Evolutionary conservation across 2,113 vertebrate species (phyloP), one percentile per base, ranked within the genome.

Genomic region (Pimephales promelas): DNA sequence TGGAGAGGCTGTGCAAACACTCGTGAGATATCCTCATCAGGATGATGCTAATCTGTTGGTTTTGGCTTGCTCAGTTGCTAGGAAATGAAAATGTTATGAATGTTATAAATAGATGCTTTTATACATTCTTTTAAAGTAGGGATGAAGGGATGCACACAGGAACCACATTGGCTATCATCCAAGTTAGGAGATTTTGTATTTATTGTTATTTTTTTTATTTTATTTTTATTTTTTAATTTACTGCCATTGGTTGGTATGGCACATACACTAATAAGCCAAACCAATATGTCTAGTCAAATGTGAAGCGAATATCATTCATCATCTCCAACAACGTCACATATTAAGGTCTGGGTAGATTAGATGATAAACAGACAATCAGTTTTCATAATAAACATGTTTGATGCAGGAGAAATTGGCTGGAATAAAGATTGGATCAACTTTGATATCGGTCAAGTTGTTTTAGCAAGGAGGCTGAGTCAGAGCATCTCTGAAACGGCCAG

Each of bases 31-130:
- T 80, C 52, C 59, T 80, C 57, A 83, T 85, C 71, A 79, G 75
- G 52, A 47, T 74, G 80, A 82, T 84, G 9, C 52, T 70, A 80
- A 83, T 80, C 76, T 85, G 80, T 85, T 66, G 61, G 72, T 61
- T 36, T 79, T 84, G 74, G 64, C 68, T 54, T 31, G n/a, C 36
- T 72, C 64, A 9, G 43, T 73, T 73, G 72, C 81, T 85, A 54
- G 79, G 79, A 81, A 56, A 81, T 54, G 49, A 49, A 28, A 54
- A 43, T 49, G 59, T 28, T 28, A 28, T 28, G 2, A 28, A 1
- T 28, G 28, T 28, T 28, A 28, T 28, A 28, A 28, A 28, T 28
- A 36, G 31, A 66, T 66, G 31, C 31, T 66, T 66, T 66, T 66
- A 34, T 36, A 20, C 31, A 66, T 36, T 16, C 3, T 66, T 66